Base-by-base conservation (phyloP, 2,888 invertebrate species). In the Ormyrus thymus region DNA sequence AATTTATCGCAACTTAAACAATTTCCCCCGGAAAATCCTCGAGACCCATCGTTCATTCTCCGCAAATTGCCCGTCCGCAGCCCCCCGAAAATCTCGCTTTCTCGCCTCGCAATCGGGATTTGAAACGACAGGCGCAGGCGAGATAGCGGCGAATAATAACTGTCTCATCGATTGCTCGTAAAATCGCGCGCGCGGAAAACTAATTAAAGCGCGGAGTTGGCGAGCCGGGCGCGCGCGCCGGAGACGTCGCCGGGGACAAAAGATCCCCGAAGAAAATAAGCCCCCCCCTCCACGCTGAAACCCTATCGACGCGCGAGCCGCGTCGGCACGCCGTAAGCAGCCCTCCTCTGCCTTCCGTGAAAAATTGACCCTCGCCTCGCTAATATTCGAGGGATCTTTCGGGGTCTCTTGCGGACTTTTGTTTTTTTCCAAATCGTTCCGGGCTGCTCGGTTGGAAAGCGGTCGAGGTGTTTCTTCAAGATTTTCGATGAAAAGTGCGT, bases 141-240 rank as follows among this genome's bases (percentile, higher is more conserved):
- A 29, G 43, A 59, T 29, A 29, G 29, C 58, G 11, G 10, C 15
- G 51, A 45, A 69, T 64, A 73, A 79, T 79, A 79, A 75, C 61
- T 69, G 75, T 73, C 70, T 61, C 71, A 75, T 79, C 79, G 79
- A 79, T 75, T 53, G 79, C 75, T 71, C 79, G 62, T 79, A 70
- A 79, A 78, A 68, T 65, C 55, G 61, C 29, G n/a, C 59, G 50
- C 73, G 70, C 64, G 15, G 64, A 76, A 76, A 80, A 80, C 79
- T 80, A 80, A 80, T 80, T 76, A 80, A 80, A 62, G 66, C 62
- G 13, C 7, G 10, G 29, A 29, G 29, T 1, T 3, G 4, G 29
- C 29, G 0, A 29, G 11, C 51, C 15, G 7, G 13, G 10, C n/a
- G n/a, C 48, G 11, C 9, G 55, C 43, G 13, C 6, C 15, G 48